Evolutionary conservation across 2,888 invertebrate species (phyloP), one percentile per base, ranked within the genome.

Genomic region (Philhelius pedissequus): DNA sequence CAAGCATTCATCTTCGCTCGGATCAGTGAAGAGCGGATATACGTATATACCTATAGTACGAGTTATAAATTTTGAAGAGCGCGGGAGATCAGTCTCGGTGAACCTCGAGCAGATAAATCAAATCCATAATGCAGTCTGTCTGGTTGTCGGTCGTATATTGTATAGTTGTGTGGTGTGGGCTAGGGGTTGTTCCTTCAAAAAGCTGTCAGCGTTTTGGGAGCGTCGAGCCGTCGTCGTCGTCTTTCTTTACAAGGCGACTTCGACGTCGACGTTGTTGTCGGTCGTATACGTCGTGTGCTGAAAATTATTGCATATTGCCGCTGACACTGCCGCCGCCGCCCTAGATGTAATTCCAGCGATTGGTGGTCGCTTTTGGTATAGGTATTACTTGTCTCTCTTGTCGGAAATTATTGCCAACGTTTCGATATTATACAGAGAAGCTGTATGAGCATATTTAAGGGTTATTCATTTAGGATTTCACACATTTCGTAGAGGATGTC

Each of bases 221-320:
- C 74, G 74, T 74, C 66, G 45, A 45, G 45, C 11, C 15, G 62
- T 43, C 60, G 40, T 18, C 9, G n/a, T 25, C 5, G 58, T n/a
- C n/a, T n/a, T n/a, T n/a, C n/a, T n/a, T n/a, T n/a, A n/a, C n/a
- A 52, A 9, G 52, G 9, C 52, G 30, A 18, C 43, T 18, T 58
- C n/a, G 8, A n/a, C 22, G 40, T 52, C 27, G n/a, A n/a, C 18
- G 56, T 56, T 50, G 50, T 45, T 20, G 6, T 18, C n/a, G n/a
- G n/a, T n/a, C n/a, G 3, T 38, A 54, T 71, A 30, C 30, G 83
- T 79, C 84, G 79, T 84, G 84, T 76, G 80, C 76, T 84, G 43
- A 84, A 84, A 76, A 80, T 80, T 35, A 83, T 78, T 83, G 78
- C 83, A 78, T 66, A 69, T 73, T 66, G 70, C 83, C 68, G 76